phyloP scores from a whole-genome alignment of 2,888 invertebrate genomes.

The Tetanocera ferruginea region DNA sequence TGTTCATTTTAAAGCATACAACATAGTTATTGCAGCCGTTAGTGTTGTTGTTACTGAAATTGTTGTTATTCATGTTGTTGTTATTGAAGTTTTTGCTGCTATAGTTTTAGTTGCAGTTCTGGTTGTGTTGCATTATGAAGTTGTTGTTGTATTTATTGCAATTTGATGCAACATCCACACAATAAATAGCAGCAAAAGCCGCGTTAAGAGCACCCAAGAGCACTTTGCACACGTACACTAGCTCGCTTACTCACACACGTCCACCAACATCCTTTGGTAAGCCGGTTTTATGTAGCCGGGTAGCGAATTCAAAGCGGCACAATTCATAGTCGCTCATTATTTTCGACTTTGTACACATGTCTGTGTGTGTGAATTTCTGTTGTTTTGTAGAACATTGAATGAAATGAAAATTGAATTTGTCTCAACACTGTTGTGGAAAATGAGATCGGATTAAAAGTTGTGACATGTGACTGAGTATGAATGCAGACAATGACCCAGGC shows the following conservation, averaged over 20 bases:
- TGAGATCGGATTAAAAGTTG: conserved; percentile 21
- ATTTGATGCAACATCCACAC: conserved; percentile 3
- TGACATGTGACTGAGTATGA: conserved; percentile 4
- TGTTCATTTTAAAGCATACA: conserved; percentile 14
- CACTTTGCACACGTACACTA: neutral
- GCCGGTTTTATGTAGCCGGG: neutral
- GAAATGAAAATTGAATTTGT: neutral
- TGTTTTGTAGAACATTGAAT: neutral
- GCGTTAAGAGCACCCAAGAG: neutral
- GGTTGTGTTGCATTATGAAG: neutral
- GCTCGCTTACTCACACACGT: neutral
- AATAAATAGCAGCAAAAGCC: neutral
- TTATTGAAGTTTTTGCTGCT: neutral
- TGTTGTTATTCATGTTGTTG: neutral
- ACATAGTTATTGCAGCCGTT: neutral
- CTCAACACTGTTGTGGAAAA: neutral
- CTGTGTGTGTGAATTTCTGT: neutral
- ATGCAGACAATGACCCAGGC: too few species aligned
- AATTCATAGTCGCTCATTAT: conserved; percentile 16
- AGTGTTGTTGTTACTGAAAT: neutral
- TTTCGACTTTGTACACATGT: conserved; percentile 24
- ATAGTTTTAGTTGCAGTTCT: neutral
- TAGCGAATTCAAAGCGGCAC: neutral
- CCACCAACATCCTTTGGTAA: neutral
- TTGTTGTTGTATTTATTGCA: conserved; percentile 7